Evolutionary conservation across 1,140 invertebrate genomes (phyloP).

Genomic region (Trissolcus basalis): DNA sequence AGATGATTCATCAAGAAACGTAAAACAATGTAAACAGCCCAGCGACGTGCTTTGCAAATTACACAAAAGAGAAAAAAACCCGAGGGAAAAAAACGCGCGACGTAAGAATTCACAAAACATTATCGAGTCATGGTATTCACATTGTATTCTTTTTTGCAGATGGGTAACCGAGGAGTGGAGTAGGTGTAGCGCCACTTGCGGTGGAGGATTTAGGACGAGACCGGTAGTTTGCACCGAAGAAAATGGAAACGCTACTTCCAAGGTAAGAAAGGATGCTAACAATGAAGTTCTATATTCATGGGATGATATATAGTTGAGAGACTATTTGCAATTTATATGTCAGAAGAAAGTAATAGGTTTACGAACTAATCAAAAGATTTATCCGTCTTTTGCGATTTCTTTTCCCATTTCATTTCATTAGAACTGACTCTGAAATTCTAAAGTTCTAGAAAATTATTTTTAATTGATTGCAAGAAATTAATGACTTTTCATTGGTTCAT

Average conservation of each 20-base stretch:
- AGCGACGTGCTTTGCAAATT: not conserved
- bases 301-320: slow-evolving; percentile 38
- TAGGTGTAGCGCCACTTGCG: slow-evolving; percentile 87
- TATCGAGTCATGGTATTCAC: slow-evolving; percentile 7
- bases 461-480: slow-evolving; percentile 47
- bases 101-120: slow-evolving; percentile 15
- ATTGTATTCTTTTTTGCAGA: slow-evolving; percentile 77
- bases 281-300: slow-evolving; percentile 49
- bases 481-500: slow-evolving; percentile 4
- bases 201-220: slow-evolving; percentile 85
- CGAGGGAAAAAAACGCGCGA: not conserved
- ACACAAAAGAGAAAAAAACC: not conserved
- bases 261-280: slow-evolving; percentile 76
- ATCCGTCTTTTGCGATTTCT: slow-evolving; percentile 24
- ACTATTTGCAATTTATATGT: slow-evolving; percentile 57
- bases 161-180: slow-evolving; percentile 95
- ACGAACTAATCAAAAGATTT: slow-evolving; percentile 57
- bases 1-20: slow-evolving; percentile 32
- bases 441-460: slow-evolving; percentile 31
- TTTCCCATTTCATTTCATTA: slow-evolving; percentile 45
- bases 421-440: slow-evolving; percentile 12
- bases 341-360: slow-evolving; percentile 51
- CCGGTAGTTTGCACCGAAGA: slow-evolving; percentile 88
- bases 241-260: slow-evolving; percentile 80
- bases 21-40: slow-evolving; percentile 34